These are phyloP conservation scores for Pyrocoelia pectoralis DNA, from an alignment of 2,888 invertebrate genomes.

Conservation along the genomic window DNA sequence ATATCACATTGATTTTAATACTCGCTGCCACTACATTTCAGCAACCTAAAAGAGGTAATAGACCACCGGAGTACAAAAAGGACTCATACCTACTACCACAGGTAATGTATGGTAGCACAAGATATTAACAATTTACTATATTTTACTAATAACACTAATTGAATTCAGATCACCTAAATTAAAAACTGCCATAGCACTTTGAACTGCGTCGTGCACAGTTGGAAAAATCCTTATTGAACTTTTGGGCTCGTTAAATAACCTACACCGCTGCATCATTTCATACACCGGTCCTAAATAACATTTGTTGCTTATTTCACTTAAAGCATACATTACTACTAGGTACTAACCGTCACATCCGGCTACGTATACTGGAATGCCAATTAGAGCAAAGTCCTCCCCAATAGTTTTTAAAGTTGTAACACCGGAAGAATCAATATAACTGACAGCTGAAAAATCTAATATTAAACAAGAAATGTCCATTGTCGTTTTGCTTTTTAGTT, in stretches of 20 bases:
- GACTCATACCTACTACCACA: too few relatives aligned
- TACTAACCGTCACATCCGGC: constrained; percentile 66
- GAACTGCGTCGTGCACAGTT: constrained; percentile 71
- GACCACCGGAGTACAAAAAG: too few relatives aligned
- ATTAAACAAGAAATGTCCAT: constrained; percentile 57
- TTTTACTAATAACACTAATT: constrained; percentile 21
- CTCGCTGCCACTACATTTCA: too few relatives aligned
- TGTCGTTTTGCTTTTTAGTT: constrained; percentile 23
- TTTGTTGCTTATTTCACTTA: constrained; percentile 40
- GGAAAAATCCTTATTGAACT: constrained; percentile 65
- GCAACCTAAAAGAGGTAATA: too few relatives aligned
- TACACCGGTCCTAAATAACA: constrained; percentile 66
- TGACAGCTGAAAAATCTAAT: constrained; percentile 70
- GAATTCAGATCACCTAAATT: constrained; percentile 7
- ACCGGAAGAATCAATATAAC: constrained; percentile 71
- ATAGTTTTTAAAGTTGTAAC: constrained; percentile 64
- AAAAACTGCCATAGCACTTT: constrained; percentile 58
- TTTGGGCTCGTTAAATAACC: constrained; percentile 63
- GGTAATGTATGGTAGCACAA: too few relatives aligned
- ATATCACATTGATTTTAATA: too few relatives aligned
- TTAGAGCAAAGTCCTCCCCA: constrained; percentile 62
- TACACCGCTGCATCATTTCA: constrained; percentile 70
- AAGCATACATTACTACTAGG: too few relatives aligned
- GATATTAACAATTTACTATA: too few relatives aligned
- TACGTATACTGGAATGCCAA: constrained; percentile 64